Evolutionary conservation across 2,797 vertebrate species (phyloP), one percentile per base, ranked within the genome.

Genomic region (Peromyscus melanophrys): DNA sequence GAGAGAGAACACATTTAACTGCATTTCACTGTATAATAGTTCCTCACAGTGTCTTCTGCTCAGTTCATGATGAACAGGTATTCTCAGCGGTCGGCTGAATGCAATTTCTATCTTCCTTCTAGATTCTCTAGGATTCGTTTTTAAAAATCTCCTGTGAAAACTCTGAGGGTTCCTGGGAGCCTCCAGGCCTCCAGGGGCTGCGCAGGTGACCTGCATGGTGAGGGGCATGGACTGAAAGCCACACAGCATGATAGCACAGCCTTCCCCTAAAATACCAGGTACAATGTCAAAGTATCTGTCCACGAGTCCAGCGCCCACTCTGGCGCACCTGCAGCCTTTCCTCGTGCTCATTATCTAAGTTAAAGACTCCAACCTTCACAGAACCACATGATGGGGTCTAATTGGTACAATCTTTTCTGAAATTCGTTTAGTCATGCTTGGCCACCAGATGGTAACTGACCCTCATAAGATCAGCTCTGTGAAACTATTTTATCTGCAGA

Each of bases 61-160:
- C 87, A 40, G 17, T 55, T 92, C n/a, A 37, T 21, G n/a, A 52
- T 75, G 49, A 81, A 63, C 95, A 27, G 21, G 25, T 59, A 71
- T 90, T 77, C 37, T 71, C 73, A 85, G 71, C 40, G 7, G 65
- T 43, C 16, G 12, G 9, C 19, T 88, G 43, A 57, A 61, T 29
- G 40, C 52, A 81, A 52, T 77, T 65, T 31, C 13, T 27, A 37
- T 27, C 40, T 89, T 81, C 87, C 52, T 69, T 92, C 12, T 96
- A 80, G 84, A 78, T 37, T 91, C 46, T 85, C 27, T 43, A 73
- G 81, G 34, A 40, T n/a, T 31, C 13, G 31, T 37, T 61, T 87
- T 89, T 69, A 85, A 75, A 78, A 95, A 77, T 43, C 23, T 34
- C 67, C 76, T 52, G 3, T 73, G 46, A 9, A 93, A 96, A 89